Evolutionary conservation across 2,888 invertebrate species (phyloP).

Genomic region (Chymomyza amoena): DNA sequence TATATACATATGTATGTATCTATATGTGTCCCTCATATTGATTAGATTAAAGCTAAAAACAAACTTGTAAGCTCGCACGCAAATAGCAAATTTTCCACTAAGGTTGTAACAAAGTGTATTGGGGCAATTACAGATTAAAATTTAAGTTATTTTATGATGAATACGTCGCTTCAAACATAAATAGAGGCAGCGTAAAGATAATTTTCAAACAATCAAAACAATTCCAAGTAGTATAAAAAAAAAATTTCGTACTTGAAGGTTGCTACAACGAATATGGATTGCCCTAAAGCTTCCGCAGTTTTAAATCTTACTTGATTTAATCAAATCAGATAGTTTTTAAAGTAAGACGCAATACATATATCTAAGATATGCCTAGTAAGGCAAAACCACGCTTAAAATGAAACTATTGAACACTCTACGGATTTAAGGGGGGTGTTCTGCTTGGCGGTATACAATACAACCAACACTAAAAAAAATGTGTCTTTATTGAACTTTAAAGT

Average conservation of each 20-base stretch:
- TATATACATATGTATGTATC: too few species aligned
- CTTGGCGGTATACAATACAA: too few species aligned
- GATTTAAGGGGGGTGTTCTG: neutral
- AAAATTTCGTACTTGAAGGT: neutral
- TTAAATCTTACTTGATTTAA: neutral
- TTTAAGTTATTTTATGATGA: neutral
- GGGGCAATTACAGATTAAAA: neutral
- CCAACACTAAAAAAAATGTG: too few species aligned
- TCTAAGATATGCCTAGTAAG: neutral
- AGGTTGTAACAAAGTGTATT: constrained; percentile 15
- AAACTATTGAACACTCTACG: neutral
- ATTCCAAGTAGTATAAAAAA: neutral
- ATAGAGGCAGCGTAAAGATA: neutral
- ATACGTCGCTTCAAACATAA: neutral
- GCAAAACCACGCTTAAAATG: neutral
- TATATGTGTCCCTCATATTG: constrained; percentile 15
- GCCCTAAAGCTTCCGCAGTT: neutral
- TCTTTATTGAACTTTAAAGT: too few species aligned
- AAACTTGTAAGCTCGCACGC: neutral
- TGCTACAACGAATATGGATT: neutral
- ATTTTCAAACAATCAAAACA: neutral
- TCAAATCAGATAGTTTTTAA: neutral
- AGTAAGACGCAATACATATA: too few species aligned
- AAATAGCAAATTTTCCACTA: constrained; percentile 37
- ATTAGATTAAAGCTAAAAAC: constrained; percentile 36